These are phyloP conservation scores for Chalcosyrphus nemorum DNA, from an alignment of 2,888 invertebrate species.

Conservation along the genomic window DNA sequence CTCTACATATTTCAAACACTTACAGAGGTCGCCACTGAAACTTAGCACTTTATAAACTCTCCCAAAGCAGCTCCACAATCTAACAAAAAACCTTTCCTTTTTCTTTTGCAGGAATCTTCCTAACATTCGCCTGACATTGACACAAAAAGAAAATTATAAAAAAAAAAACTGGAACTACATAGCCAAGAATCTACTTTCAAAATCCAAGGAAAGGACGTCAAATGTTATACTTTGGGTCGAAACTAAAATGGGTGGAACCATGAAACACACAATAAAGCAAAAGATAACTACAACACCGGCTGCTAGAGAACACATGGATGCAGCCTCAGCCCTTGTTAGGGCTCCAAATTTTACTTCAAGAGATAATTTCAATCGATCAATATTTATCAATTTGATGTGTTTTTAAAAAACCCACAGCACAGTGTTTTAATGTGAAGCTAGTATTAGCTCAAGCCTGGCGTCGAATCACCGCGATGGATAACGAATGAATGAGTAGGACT, in stretches of 20 bases:
- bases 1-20: background rate
- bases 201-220: background rate
- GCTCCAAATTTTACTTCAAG: slow-evolving; percentile 78
- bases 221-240: slow-evolving; percentile 1
- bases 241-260: slow-evolving; percentile 16
- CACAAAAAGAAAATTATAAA: background rate
- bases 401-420: too few relatives aligned
- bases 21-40: too few relatives aligned
- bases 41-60: too few relatives aligned
- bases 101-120: slow-evolving; percentile 67
- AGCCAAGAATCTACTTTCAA: background rate
- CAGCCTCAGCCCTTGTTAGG: slow-evolving; percentile 80
- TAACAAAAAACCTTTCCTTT: background rate
- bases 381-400: background rate
- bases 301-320: slow-evolving; percentile 29
- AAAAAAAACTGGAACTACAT: slow-evolving; percentile 30
- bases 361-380: slow-evolving; percentile 73
- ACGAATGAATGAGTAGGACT: too few relatives aligned
- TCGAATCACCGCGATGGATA: too few relatives aligned
- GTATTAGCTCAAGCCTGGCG: too few relatives aligned
- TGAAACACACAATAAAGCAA: slow-evolving; percentile 26
- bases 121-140: slow-evolving; percentile 62
- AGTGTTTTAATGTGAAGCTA: too few relatives aligned
- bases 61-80: background rate
- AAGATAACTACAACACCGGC: slow-evolving; percentile 36